A percentile compares a stretch with the other conserved stretches of the same genome.
These are phyloP conservation scores for Dryoscopus gambensis DNA, from an alignment of 2,113 vertebrate genomes.

Conservation along the genomic window DNA sequence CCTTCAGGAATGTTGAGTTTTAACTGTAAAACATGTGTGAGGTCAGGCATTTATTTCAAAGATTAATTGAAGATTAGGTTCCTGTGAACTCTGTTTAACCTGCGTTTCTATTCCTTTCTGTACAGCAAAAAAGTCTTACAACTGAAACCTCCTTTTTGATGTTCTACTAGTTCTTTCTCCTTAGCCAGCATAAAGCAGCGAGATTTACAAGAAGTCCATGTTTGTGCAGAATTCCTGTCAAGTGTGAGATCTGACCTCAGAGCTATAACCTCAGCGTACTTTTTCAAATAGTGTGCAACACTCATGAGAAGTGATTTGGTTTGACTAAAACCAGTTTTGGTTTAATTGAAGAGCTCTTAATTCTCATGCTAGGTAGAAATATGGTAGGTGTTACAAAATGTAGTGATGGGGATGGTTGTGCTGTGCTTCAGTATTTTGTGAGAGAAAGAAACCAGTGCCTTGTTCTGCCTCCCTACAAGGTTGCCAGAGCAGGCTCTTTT, in stretches of 20 bases:
- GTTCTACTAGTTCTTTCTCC: neutral
- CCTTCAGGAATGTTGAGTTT: constrained; percentile 47
- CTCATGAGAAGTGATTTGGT: neutral
- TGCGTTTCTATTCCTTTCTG: neutral
- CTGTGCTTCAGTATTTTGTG: neutral
- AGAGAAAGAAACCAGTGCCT: neutral
- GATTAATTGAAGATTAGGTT: constrained; percentile 55
- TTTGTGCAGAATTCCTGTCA: neutral
- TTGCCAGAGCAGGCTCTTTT: neutral
- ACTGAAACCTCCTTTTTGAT: neutral
- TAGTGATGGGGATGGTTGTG: neutral
- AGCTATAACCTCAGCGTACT: neutral
- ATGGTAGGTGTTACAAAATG: neutral
- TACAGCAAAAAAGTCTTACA: neutral
- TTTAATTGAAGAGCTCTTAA: neutral
- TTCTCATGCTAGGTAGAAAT: neutral
- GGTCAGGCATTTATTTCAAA: constrained; percentile 48
- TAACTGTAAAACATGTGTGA: constrained; percentile 34
- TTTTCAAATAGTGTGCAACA: neutral
- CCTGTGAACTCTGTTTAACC: constrained; percentile 51
- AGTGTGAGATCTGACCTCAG: neutral
- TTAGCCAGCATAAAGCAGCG: neutral
- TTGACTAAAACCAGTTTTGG: neutral
- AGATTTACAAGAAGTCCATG: neutral
- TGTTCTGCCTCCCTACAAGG: neutral